These are phyloP conservation scores for Ceyx erithaca DNA, from an alignment of 2,797 vertebrate species.

Conservation along the genomic window DNA sequence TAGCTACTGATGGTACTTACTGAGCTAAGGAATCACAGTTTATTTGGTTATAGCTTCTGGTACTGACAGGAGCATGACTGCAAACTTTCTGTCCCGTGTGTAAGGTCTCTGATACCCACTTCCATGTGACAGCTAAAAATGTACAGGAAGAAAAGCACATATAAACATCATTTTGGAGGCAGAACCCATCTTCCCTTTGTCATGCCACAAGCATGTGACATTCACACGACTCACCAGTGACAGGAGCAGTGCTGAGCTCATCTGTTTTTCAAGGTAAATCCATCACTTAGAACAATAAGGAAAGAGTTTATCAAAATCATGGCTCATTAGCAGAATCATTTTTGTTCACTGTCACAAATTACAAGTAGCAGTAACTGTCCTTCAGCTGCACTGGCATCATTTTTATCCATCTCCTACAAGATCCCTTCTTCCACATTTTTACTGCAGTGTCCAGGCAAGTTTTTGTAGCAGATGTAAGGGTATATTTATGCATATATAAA, in stretches of 20 bases:
- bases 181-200: slow-evolving; percentile 38
- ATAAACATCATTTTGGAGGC: slow-evolving; percentile 1
- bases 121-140: slow-evolving; percentile 41
- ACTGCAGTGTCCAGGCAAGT: not conserved
- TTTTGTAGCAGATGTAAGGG: not conserved
- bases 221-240: slow-evolving; percentile 29
- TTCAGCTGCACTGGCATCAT: not conserved
- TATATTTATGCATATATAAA: not conserved
- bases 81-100: not conserved
- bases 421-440: not conserved
- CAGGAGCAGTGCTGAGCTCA: slow-evolving; percentile 19
- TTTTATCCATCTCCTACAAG: not conserved
- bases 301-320: rapidly evolving
- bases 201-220: slow-evolving; percentile 57
- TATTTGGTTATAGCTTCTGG: not conserved
- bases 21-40: not conserved
- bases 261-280: slow-evolving; percentile 31
- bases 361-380: not conserved
- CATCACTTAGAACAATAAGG: not conserved
- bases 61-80: not conserved
- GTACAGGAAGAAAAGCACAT: slow-evolving; percentile 9
- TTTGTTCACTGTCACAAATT: not conserved
- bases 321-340: not conserved
- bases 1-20: not conserved
- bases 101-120: not conserved